These are phyloP conservation scores for Apodemia hepburni DNA, from an alignment of 2,888 invertebrate species.

Conservation along the genomic window DNA sequence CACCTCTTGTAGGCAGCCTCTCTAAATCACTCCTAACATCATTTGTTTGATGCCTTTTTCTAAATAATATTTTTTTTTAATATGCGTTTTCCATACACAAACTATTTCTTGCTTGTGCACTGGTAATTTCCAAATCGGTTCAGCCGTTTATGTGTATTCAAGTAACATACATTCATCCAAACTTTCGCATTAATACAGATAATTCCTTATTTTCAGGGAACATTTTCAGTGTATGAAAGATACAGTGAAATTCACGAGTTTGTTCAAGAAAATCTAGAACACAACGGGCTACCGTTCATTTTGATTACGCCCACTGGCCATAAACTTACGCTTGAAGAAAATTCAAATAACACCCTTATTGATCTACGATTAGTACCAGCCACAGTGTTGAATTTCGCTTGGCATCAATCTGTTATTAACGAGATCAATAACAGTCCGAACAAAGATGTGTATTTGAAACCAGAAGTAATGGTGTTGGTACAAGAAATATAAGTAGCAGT, in stretches of 20 bases:
- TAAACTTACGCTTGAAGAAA: constrained; percentile 81
- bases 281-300: constrained; percentile 84
- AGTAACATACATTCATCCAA: no score
- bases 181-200: no score
- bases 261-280: constrained; percentile 87
- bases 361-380: constrained; percentile 92
- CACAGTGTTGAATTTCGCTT: constrained; percentile 87
- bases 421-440: constrained; percentile 73
- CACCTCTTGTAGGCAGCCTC: no score
- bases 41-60: no score
- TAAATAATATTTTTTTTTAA: no score
- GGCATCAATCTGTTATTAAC: constrained; percentile 78
- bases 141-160: no score
- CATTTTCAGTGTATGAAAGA: constrained; percentile 92
- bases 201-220: constrained; percentile 82
- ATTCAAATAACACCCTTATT: constrained; percentile 85
- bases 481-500: constrained; percentile 3
- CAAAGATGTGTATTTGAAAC: constrained; percentile 84
- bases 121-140: no score
- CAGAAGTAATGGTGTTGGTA: constrained; percentile 81
- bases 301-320: constrained; percentile 85
- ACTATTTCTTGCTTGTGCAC: no score
- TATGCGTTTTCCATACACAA: no score
- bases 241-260: constrained; percentile 87
- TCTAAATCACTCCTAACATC: no score